A percentile compares a stretch with the other conserved stretches of the same genome.
Conservation (phyloP, 2,888 invertebrate species). For the Dasypogon diadema region DNA sequence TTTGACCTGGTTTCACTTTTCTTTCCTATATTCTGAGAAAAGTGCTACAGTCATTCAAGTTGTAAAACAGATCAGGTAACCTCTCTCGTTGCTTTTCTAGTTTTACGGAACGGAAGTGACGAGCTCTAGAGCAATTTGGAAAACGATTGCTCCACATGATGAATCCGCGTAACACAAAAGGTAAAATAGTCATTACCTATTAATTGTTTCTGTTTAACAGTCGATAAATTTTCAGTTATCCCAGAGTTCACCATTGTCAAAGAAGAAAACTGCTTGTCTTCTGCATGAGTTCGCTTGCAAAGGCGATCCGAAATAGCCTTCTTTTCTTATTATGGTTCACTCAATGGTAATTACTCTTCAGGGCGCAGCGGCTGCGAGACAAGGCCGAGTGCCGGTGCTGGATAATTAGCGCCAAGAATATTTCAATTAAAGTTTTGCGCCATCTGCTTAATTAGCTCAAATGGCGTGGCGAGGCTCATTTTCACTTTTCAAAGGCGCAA, state of each 20-base stretch:
- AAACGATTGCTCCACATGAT: no score
- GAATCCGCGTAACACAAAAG: neutral
- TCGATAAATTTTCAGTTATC: neutral
- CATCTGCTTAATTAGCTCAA: constrained; percentile 31
- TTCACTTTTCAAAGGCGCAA: constrained; percentile 13
- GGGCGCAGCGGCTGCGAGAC: constrained; percentile 7
- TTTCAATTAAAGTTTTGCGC: constrained; percentile 52
- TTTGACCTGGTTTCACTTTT: no score
- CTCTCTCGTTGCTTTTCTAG: no score
- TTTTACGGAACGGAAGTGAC: no score
- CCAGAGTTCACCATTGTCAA: neutral
- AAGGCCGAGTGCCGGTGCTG: constrained; percentile 30
- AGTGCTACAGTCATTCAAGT: no score
- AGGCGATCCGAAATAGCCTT: constrained; percentile 1
- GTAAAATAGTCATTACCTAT: neutral
- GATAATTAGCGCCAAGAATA: constrained; percentile 53
- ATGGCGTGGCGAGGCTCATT: constrained; percentile 11
- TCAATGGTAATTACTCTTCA: neutral
- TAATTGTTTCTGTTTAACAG: neutral
- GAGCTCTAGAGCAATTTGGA: no score
- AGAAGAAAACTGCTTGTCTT: no score
- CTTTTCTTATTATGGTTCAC: neutral
- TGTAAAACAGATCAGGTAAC: no score
- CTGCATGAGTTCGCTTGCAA: neutral
- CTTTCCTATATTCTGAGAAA: no score